A percentile compares a stretch with the other conserved stretches of the same genome.
Evolutionary conservation across 2,113 vertebrate genomes (phyloP).

Genomic region (Paratilapia polleni): DNA sequence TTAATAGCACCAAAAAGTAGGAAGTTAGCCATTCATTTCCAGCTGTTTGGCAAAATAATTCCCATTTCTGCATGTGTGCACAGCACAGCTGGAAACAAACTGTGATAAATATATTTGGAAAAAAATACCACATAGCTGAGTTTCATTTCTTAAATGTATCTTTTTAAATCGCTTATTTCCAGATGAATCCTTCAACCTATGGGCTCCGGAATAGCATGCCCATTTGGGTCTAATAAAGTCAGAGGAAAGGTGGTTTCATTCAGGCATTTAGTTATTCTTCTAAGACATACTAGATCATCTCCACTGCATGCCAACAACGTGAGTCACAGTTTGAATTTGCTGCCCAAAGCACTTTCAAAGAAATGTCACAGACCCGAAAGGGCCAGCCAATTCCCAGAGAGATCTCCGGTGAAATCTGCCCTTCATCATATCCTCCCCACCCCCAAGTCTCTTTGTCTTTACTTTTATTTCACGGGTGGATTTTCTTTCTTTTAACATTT

Average conservation of each 20-base stretch:
- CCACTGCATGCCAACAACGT: conserved; percentile 41
- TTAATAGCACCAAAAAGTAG: neutral
- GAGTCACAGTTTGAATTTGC: conserved; percentile 50
- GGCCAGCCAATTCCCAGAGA: conserved; percentile 54
- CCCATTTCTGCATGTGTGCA: neutral
- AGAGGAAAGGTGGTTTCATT: neutral
- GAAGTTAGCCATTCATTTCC: neutral
- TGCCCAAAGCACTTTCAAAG: conserved; percentile 59
- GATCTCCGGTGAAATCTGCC: conserved; percentile 52
- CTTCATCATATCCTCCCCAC: conserved; percentile 49
- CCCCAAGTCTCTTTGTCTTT: neutral
- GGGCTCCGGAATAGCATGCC: neutral
- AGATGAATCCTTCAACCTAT: neutral
- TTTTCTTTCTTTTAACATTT: conserved; percentile 41
- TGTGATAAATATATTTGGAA: neutral
- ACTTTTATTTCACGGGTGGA: conserved; percentile 4
- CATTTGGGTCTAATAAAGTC: neutral
- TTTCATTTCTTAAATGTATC: neutral
- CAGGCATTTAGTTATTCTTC: conserved; percentile 14
- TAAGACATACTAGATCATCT: neutral
- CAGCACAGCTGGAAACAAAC: neutral
- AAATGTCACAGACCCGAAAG: conserved; percentile 64
- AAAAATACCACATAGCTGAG: neutral
- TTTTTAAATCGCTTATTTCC: neutral
- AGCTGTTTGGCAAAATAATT: neutral